These are phyloP conservation scores for Indicator maculatus DNA, from an alignment of 2,113 vertebrate genomes.

Conservation along the genomic window DNA sequence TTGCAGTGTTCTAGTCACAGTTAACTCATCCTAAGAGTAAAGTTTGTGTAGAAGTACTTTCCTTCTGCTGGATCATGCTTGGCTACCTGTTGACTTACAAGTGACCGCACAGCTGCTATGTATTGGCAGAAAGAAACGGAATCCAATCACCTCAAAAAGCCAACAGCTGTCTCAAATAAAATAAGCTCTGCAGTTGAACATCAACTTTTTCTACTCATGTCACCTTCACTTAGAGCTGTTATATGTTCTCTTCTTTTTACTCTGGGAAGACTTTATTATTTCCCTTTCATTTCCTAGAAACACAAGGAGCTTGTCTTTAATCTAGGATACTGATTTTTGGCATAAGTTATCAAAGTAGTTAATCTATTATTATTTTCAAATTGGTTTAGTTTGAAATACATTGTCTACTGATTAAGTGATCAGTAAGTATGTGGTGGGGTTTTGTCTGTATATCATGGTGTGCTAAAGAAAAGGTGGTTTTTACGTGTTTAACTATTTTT, in stretches of 20 bases:
- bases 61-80: background rate
- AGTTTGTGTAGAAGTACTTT: background rate
- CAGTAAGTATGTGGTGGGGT: background rate
- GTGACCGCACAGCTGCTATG: background rate
- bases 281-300: background rate
- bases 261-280: background rate
- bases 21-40: background rate
- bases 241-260: background rate
- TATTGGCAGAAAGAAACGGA: background rate
- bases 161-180: background rate
- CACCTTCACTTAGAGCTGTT: background rate
- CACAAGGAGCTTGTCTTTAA: background rate
- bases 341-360: background rate
- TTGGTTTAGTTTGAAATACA: background rate
- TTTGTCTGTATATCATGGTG: background rate
- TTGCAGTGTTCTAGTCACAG: background rate
- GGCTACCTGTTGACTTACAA: background rate
- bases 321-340: background rate
- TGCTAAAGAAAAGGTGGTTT: background rate
- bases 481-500: background rate
- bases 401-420: background rate
- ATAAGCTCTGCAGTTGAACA: background rate
- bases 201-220: background rate
- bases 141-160: background rate
- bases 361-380: background rate